Evolutionary conservation across 2,888 invertebrate genomes (phyloP), one percentile per base, ranked within the genome.

Genomic region (Aphidius colemani): DNA sequence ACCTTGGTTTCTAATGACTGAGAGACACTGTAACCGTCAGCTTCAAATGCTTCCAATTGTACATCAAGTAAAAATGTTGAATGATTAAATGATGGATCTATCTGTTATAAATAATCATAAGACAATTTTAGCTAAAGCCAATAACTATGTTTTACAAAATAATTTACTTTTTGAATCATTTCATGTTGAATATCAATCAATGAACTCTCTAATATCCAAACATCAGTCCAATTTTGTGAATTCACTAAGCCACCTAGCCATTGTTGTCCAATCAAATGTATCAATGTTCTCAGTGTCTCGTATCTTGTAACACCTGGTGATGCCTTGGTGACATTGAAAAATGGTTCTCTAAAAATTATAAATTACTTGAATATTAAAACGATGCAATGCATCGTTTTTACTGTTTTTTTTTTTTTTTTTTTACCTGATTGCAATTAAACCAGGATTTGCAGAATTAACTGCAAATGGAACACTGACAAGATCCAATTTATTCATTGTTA

Each of bases 171-270:
- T 61, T 70, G 58, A 6, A 73, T 58, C 6, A 80, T 59, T 3
- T 77, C 70, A 67, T 85, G 84, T 69, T 86, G 84, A 18, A 87
- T 79, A 72, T 84, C 85, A 41, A 82, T 77, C 43, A 86, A 84
- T 58, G 86, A 86, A 7, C 87, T 85, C 70, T 83, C 81, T 57
- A 80, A 71, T 13, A 82, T 73, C 83, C 83, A 84, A 30, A 74
- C 70, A 63, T 81, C 78, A 7, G 75, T 77, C 74, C 78, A 79
- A 71, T 79, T 79, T 30, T 74, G 72, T 56, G 72, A 73, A 58
- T 75, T 76, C 50, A 79, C 76, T n/a, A 76, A 67, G n/a, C 82
- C 81, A 7, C 84, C 84, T 53, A 84, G 79, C 84, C 84, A 84
- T 71, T 85, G 86, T 71, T 86, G 85, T 3, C 85, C 77, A 18